Conservation (phyloP, 2,888 invertebrate genomes). For the Dromius quadrimaculatus region DNA sequence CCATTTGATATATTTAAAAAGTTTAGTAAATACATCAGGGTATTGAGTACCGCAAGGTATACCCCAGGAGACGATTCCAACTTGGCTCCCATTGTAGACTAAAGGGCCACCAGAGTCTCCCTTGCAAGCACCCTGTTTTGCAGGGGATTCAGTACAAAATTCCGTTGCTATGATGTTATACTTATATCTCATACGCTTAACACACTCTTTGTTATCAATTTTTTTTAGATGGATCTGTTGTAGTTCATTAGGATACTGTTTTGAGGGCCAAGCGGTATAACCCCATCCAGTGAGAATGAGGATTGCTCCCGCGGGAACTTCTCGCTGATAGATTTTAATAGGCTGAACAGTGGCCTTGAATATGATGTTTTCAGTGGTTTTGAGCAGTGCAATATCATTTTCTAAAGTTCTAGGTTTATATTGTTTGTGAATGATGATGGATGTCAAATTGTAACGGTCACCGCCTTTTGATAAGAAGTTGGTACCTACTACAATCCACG, state of each 20-base stretch:
- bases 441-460: conserved; percentile 65
- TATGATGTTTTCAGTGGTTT: conserved; percentile 41
- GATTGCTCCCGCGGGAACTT: conserved; percentile 63
- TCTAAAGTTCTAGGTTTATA: conserved; percentile 50
- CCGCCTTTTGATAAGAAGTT: conserved; percentile 61
- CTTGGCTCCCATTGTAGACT: conserved; percentile 45
- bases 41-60: conserved; percentile 64
- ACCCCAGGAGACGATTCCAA: conserved; percentile 64
- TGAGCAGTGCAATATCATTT: conserved; percentile 56
- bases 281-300: conserved; percentile 70
- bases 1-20: conserved; percentile 64
- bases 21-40: conserved; percentile 65
- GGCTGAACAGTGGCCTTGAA: conserved; percentile 53
- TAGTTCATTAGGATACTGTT: too few species aligned
- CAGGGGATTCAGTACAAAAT: too few species aligned
- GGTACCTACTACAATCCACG: background rate
- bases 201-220: too few species aligned
- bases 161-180: too few species aligned
- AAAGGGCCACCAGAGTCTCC: conserved; percentile 60
- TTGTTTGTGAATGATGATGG: conserved; percentile 60
- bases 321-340: conserved; percentile 58
- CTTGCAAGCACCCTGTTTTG: conserved; percentile 72
- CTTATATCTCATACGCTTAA: too few species aligned
- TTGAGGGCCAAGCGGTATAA: conserved; percentile 69
- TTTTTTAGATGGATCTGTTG: too few species aligned